phyloP scores from a whole-genome alignment of 2,888 invertebrate genomes.

The Tanypteryx hageni region DNA sequence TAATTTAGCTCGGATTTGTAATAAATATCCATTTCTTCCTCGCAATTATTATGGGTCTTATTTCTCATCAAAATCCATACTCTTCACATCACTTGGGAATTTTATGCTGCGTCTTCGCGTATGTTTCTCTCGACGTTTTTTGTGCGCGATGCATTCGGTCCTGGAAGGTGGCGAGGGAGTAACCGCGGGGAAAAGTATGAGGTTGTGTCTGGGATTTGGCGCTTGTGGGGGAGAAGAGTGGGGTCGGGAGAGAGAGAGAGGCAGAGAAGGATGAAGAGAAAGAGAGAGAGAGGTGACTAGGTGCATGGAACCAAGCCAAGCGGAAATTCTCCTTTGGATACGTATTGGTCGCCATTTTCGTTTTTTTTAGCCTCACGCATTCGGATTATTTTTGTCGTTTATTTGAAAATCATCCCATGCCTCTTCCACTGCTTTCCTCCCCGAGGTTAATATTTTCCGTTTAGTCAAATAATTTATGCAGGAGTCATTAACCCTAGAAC shows the following conservation, averaged over 20 bases:
- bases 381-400: conserved; percentile 5
- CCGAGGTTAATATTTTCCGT: neutral
- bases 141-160: conserved; percentile 4
- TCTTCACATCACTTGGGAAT: no score
- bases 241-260: neutral
- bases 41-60: no score
- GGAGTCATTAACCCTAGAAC: no score
- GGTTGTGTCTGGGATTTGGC: neutral
- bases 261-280: neutral
- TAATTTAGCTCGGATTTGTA: no score
- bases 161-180: conserved; percentile 10
- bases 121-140: neutral
- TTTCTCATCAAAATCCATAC: no score
- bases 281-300: neutral
- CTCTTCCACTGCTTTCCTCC: neutral
- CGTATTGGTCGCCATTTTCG: conserved; percentile 45
- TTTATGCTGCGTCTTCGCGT: neutral
- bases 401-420: neutral
- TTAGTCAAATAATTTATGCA: no score
- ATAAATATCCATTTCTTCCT: no score
- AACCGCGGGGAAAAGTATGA: conserved; percentile 23
- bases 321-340: conserved; percentile 54
- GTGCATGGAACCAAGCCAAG: conserved; percentile 48
- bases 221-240: neutral
- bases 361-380: neutral